phyloP scores from a whole-genome alignment of 2,797 vertebrate species.

The Dromococcyx pavoninus region DNA sequence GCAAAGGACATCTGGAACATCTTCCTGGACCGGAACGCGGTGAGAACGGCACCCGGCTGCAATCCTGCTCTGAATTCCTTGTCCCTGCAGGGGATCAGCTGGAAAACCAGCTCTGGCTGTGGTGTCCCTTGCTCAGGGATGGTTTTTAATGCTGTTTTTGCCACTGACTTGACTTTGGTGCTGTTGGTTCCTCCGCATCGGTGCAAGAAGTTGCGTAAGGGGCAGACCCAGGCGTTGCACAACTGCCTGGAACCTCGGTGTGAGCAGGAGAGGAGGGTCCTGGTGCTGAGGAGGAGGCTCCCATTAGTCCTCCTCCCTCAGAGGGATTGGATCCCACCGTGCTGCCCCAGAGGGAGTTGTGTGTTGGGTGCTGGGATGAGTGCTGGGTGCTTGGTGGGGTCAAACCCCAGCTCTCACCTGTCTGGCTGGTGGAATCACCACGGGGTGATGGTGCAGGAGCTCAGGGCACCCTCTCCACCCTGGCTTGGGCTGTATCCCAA shows the following conservation, averaged over 20 bases:
- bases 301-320: accelerated
- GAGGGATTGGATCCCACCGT: background rate
- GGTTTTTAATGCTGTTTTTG: background rate
- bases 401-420: background rate
- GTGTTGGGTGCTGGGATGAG: background rate
- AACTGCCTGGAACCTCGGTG: background rate
- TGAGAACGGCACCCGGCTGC: conserved; percentile 58
- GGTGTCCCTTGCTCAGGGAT: accelerated
- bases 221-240: accelerated
- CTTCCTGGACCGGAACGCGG: conserved; percentile 88
- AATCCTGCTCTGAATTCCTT: background rate
- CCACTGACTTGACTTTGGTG: background rate
- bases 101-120: accelerated
- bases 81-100: background rate
- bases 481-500: background rate
- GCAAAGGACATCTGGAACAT: conserved; percentile 89
- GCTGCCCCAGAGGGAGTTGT: background rate
- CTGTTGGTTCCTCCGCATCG: background rate
- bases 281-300: background rate
- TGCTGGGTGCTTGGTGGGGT: background rate
- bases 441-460: background rate
- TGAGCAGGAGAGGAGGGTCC: background rate
- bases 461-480: accelerated
- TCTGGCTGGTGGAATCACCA: background rate
- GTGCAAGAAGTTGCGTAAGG: background rate